These are phyloP conservation scores for Montipora efflorescens DNA, from an alignment of 64 coral and sea anemone genomes.

Conservation along the genomic window DNA sequence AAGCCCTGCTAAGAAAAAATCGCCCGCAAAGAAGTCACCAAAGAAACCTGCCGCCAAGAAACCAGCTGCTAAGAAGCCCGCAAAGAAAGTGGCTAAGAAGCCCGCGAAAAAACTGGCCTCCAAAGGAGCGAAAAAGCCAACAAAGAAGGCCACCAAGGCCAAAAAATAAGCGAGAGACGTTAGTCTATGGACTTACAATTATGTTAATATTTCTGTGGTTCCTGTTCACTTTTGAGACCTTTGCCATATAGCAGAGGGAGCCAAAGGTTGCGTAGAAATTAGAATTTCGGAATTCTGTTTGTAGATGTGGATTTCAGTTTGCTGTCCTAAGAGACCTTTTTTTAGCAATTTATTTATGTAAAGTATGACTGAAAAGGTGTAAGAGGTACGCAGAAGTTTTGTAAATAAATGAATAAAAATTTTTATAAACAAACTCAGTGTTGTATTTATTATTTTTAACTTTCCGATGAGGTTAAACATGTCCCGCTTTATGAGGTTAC, in stretches of 20 bases:
- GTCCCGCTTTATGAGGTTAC: too few species aligned
- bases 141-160: conserved; percentile 19
- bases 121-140: not conserved
- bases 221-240: not conserved
- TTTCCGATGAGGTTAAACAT: too few species aligned
- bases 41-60: conserved; percentile 68
- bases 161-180: conserved; percentile 15
- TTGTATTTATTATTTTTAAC: not conserved
- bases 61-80: conserved; percentile 35
- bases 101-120: conserved; percentile 32
- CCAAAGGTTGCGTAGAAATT: not conserved
- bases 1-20: conserved; percentile 27
- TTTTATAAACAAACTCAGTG: not conserved
- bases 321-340: not conserved
- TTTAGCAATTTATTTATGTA: conserved; percentile 43
- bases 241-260: conserved; percentile 4
- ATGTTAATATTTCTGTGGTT: not conserved
- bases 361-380: not conserved
- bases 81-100: conserved; percentile 71
- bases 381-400: not conserved
- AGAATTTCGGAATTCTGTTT: conserved; percentile 33
- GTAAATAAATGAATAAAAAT: conserved; percentile 19
- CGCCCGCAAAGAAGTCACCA: conserved; percentile 67
- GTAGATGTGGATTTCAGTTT: conserved; percentile 18
- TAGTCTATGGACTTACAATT: not conserved